phyloP scores from a whole-genome alignment of 2,888 invertebrate genomes.

The Cataglyphis altisquamis region DNA sequence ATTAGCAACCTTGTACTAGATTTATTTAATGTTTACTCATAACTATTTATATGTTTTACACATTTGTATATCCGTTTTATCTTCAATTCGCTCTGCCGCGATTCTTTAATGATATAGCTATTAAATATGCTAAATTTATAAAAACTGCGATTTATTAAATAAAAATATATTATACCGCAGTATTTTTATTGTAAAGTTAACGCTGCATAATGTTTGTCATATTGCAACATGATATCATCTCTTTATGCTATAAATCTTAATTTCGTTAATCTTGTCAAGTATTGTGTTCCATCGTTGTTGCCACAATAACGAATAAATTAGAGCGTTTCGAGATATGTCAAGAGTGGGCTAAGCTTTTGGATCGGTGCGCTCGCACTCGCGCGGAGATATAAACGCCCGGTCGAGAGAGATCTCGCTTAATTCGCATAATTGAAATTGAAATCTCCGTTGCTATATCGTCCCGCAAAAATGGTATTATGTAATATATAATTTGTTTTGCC shows the following conservation, averaged over 20 bases:
- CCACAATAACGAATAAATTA: slow-evolving; percentile 36
- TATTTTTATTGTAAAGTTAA: not conserved
- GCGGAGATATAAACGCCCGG: slow-evolving; percentile 63
- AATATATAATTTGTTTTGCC: not conserved
- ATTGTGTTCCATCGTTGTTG: slow-evolving; percentile 9
- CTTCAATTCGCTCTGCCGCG: not conserved
- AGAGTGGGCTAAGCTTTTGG: slow-evolving; percentile 45
- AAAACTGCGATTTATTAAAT: not conserved
- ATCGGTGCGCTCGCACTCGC: not conserved
- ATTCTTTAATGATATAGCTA: not conserved
- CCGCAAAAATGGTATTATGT: not conserved
- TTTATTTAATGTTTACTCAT: slow-evolving; percentile 50
- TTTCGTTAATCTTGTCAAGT: slow-evolving; percentile 1
- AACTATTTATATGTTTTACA: slow-evolving; percentile 38
- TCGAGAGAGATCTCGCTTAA: slow-evolving; percentile 46
- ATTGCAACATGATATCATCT: slow-evolving; percentile 7
- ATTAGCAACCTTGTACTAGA: slow-evolving; percentile 49
- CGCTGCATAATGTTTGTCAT: not conserved
- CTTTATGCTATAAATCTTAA: slow-evolving; percentile 1
- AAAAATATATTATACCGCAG: not conserved
- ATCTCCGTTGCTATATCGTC: slow-evolving; percentile 14
- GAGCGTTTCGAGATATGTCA: slow-evolving; percentile 23
- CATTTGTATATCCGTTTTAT: slow-evolving; percentile 1
- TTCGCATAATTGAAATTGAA: slow-evolving; percentile 22
- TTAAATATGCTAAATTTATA: not conserved